A percentile compares a stretch with the other conserved stretches of the same genome.
Conservation (phyloP, 2,797 vertebrate genomes). For the Tangara arthus region DNA sequence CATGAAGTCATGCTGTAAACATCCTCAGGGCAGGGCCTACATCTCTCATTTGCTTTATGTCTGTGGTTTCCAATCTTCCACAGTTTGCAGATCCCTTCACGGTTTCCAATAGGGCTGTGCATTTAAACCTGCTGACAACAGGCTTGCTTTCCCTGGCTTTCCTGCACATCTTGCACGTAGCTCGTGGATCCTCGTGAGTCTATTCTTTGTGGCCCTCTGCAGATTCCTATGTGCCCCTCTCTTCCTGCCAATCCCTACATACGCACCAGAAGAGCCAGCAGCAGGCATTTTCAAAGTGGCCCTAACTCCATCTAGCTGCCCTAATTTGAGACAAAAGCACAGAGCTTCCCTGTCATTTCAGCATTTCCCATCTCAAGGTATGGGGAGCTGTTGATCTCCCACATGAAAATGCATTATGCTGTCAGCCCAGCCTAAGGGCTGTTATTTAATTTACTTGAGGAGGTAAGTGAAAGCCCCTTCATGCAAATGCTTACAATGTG, state of each 20-base stretch:
- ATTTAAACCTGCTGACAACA: constrained; percentile 33
- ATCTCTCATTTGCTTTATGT: constrained; percentile 20
- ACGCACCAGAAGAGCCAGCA: not conserved
- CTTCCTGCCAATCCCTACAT: not conserved
- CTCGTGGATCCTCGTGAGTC: not conserved
- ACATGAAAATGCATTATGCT: constrained; percentile 59
- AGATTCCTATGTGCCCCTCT: not conserved
- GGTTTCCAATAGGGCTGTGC: not conserved
- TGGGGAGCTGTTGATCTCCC: constrained; percentile 63
- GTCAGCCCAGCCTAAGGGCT: constrained; percentile 64
- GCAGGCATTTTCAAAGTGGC: not conserved
- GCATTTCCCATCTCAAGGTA: constrained; percentile 44
- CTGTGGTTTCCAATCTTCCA: constrained; percentile 23
- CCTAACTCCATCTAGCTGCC: not conserved
- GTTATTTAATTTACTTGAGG: constrained; percentile 70
- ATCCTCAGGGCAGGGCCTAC: constrained; percentile 36
- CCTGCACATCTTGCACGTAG: constrained; percentile 29
- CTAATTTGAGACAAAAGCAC: not conserved
- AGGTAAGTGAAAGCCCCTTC: constrained; percentile 70
- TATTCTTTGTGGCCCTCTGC: not conserved
- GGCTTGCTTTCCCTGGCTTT: not conserved
- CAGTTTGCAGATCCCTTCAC: constrained; percentile 15
- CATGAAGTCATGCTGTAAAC: not conserved
- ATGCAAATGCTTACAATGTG: constrained; percentile 66
- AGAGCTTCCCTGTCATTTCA: constrained; percentile 22